Conservation (phyloP, 2,797 vertebrate species). For the Sebastolobus altivelis region DNA sequence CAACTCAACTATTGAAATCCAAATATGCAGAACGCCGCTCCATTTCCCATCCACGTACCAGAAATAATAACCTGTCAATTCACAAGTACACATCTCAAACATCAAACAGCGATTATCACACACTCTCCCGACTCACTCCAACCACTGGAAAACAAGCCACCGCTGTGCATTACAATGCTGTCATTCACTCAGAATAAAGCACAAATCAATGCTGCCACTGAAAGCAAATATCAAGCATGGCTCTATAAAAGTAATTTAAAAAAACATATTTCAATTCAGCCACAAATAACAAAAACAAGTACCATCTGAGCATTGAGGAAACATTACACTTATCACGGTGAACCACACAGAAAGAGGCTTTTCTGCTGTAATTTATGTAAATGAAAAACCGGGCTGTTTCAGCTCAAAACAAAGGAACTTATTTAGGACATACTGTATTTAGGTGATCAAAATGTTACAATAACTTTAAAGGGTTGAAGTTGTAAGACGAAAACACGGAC, state of each 20-base stretch:
- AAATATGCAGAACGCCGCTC: constrained; percentile 1
- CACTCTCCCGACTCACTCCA: background rate
- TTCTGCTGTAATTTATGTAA: background rate
- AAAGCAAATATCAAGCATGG: background rate
- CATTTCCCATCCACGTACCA: background rate
- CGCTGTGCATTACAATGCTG: constrained; percentile 15
- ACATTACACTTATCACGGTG: background rate
- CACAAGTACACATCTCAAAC: constrained; percentile 23
- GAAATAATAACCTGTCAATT: constrained; percentile 40
- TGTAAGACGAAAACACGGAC: fast-evolving
- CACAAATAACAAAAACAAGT: background rate
- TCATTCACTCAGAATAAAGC: background rate
- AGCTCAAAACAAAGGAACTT: background rate
- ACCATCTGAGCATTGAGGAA: background rate
- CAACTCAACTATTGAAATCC: constrained; percentile 6
- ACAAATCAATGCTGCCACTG: background rate
- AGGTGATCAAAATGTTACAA: no score
- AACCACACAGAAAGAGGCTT: background rate
- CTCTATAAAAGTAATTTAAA: background rate
- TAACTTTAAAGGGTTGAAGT: no score
- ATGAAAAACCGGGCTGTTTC: background rate
- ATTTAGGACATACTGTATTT: background rate
- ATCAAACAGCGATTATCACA: constrained; percentile 39
- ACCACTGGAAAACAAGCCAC: constrained; percentile 24
- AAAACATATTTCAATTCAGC: constrained; percentile 1